phyloP scores from a whole-genome alignment of 2,113 vertebrate species.

The Aspiorhynchus laticeps region DNA sequence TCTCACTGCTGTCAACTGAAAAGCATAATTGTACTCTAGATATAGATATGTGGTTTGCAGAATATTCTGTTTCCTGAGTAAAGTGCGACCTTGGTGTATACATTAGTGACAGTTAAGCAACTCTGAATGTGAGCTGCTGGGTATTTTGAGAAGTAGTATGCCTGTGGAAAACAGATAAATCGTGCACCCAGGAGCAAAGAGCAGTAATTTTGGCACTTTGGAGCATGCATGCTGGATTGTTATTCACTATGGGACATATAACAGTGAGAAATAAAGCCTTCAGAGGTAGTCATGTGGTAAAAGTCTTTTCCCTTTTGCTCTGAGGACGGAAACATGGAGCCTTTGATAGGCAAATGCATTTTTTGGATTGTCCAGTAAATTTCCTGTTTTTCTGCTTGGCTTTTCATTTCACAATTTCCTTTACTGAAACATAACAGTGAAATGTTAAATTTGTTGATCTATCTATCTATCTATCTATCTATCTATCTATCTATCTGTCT shows the following conservation, averaged over 20 bases:
- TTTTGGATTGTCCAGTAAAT: slow-evolving; percentile 62
- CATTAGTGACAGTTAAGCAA: slow-evolving; percentile 52
- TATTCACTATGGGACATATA: slow-evolving; percentile 44
- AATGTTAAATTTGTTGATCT: slow-evolving; percentile 56
- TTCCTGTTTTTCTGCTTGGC: slow-evolving; percentile 76
- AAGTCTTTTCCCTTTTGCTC: slow-evolving; percentile 34
- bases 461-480: slow-evolving; percentile 51
- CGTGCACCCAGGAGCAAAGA: slow-evolving; percentile 27
- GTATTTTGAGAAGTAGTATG: slow-evolving; percentile 41
- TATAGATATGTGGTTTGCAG: slow-evolving; percentile 30
- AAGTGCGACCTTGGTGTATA: slow-evolving; percentile 39
- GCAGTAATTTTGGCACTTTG: slow-evolving; percentile 35
- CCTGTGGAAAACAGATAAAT: slow-evolving; percentile 63
- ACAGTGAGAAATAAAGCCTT: slow-evolving; percentile 45
- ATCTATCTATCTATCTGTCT: slow-evolving; percentile 29
- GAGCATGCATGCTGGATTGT: slow-evolving; percentile 60
- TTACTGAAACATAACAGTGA: slow-evolving; percentile 65
- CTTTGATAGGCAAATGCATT: slow-evolving; percentile 51
- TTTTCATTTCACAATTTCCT: slow-evolving; percentile 65
- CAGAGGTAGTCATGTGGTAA: slow-evolving; percentile 49
- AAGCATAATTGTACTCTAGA: not conserved
- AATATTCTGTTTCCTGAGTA: slow-evolving; percentile 11
- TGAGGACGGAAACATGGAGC: slow-evolving; percentile 46
- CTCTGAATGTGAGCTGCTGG: slow-evolving; percentile 39
- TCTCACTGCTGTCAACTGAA: not conserved